phyloP scores from a whole-genome alignment of 2,888 invertebrate genomes.

The Spilosoma lubricipeda region DNA sequence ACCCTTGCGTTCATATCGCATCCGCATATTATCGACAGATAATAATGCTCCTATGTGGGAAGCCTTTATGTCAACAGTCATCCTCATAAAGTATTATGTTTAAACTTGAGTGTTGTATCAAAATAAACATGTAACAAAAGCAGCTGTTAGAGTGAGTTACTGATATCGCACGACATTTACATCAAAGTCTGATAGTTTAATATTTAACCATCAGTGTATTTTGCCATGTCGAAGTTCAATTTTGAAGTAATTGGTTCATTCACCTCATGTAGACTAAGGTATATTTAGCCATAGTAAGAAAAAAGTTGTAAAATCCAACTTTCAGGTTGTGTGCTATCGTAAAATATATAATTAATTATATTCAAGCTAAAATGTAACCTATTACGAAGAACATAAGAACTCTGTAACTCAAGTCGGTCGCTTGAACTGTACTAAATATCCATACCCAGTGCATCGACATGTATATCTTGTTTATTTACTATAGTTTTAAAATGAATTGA shows the following conservation, averaged over 20 bases:
- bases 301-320: conserved; percentile 75
- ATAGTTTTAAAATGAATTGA: conserved; percentile 37
- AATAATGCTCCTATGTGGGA: no score
- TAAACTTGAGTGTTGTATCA: conserved; percentile 47
- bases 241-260: conserved; percentile 44
- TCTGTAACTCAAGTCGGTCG: not conserved
- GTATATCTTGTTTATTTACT: conserved; percentile 24
- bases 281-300: conserved; percentile 69
- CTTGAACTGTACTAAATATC: conserved; percentile 6
- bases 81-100: conserved; percentile 36
- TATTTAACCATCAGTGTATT: conserved; percentile 37
- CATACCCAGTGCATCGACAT: conserved; percentile 25
- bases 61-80: conserved; percentile 11
- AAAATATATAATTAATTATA: conserved; percentile 33
- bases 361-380: conserved; percentile 17
- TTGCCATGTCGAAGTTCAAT: conserved; percentile 40
- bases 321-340: conserved; percentile 80
- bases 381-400: conserved; percentile 1
- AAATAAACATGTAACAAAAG: conserved; percentile 26
- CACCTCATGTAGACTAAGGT: conserved; percentile 66
- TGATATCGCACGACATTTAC: conserved; percentile 34
- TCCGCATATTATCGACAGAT: no score
- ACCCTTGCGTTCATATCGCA: no score
- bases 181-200: conserved; percentile 49
- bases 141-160: conserved; percentile 46